These are phyloP conservation scores for Gopherus evgoodei DNA, from an alignment of 2,113 vertebrate genomes.

Conservation along the genomic window DNA sequence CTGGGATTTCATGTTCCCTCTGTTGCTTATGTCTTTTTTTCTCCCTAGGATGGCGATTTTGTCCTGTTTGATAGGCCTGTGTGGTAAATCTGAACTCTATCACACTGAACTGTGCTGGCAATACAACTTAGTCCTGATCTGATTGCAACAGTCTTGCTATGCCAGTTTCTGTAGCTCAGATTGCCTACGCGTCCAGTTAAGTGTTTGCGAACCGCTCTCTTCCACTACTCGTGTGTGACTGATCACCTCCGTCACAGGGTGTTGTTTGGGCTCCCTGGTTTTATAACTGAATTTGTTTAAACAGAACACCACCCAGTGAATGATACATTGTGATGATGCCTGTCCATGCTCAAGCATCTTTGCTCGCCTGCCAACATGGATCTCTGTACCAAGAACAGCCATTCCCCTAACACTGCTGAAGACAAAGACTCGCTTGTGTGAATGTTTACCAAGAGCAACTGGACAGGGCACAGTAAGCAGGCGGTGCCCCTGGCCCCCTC, in stretches of 20 bases:
- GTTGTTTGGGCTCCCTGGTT: conserved; percentile 6
- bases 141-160: not conserved
- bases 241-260: not conserved
- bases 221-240: not conserved
- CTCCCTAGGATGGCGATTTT: not conserved
- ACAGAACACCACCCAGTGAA: conserved; percentile 50
- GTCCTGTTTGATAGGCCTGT: not conserved
- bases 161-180: not conserved
- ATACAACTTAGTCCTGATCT: not conserved
- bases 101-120: not conserved
- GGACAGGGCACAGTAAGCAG: not conserved
- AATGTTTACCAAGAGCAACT: conserved; percentile 26
- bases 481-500: not conserved
- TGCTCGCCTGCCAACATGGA: conserved; percentile 16
- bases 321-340: conserved; percentile 46
- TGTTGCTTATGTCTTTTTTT: not conserved
- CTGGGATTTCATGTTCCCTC: not conserved
- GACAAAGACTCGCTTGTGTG: conserved; percentile 60
- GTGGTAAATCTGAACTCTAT: not conserved
- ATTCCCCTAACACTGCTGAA: not conserved
- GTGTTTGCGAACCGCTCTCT: not conserved
- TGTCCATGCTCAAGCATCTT: not conserved
- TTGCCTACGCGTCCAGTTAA: not conserved
- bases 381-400: conserved; percentile 61
- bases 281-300: not conserved